These are phyloP conservation scores for Cheracebus regulus DNA, from an alignment of 2,797 vertebrate species.

Conservation along the genomic window DNA sequence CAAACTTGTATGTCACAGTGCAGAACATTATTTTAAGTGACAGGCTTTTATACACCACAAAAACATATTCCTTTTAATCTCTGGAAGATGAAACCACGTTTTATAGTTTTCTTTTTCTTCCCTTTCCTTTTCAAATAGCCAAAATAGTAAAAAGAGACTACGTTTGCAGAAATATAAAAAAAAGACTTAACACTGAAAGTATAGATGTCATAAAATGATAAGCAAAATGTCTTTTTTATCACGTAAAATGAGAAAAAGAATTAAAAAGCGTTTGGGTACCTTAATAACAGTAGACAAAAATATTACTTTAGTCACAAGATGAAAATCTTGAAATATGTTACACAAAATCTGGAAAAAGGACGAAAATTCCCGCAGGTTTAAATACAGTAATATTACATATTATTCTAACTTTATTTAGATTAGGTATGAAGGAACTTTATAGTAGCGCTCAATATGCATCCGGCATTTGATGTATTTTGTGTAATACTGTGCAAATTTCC, in stretches of 20 bases:
- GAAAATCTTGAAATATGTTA: conserved; percentile 52
- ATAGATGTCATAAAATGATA: background rate
- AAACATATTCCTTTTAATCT: conserved; percentile 6
- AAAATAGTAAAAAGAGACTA: conserved; percentile 25
- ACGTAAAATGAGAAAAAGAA: background rate
- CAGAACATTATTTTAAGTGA: background rate
- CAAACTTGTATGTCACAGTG: background rate
- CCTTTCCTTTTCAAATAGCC: conserved; percentile 32
- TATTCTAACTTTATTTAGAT: background rate
- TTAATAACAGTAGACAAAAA: conserved; percentile 50
- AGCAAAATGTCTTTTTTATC: background rate
- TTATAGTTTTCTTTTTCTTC: background rate
- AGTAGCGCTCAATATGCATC: background rate
- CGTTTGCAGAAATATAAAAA: conserved; percentile 11
- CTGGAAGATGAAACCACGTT: background rate
- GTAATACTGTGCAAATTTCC: background rate
- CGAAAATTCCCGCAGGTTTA: conserved; percentile 45
- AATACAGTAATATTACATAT: conserved; percentile 13
- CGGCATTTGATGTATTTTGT: background rate
- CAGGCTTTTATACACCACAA: background rate
- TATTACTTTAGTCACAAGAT: conserved; percentile 66
- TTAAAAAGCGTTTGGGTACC: conserved; percentile 39
- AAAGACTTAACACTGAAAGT: background rate
- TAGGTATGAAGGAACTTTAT: conserved; percentile 20
- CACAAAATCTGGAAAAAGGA: conserved; percentile 49